Conservation (phyloP, 1,140 invertebrate genomes). For the Lepidurus packardi region DNA sequence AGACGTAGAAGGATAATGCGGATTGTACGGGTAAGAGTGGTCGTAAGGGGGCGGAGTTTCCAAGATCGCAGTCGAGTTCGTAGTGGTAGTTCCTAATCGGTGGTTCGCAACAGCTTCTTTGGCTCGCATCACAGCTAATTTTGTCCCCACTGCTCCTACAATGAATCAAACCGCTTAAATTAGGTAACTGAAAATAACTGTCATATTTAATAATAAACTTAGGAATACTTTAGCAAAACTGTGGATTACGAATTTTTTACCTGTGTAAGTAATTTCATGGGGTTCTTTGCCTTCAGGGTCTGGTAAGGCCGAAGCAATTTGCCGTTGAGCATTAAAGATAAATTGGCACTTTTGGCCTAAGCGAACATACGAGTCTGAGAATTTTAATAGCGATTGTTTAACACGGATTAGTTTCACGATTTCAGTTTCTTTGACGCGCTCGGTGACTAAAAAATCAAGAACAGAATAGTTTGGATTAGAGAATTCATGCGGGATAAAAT, state of each 20-base stretch:
- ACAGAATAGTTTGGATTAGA: constrained; percentile 23
- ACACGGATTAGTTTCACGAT: constrained; percentile 52
- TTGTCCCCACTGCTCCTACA: constrained; percentile 43
- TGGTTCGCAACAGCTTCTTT: constrained; percentile 44
- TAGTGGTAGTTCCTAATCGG: constrained; percentile 34
- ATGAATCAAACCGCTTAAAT: constrained; percentile 34
- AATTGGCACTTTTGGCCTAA: constrained; percentile 48
- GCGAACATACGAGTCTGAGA: constrained; percentile 50
- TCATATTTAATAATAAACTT: neutral
- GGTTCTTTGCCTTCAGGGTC: constrained; percentile 48
- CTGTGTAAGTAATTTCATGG: constrained; percentile 49
- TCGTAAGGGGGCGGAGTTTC: constrained; percentile 25
- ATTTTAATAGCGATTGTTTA: constrained; percentile 49
- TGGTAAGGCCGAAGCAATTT: constrained; percentile 48
- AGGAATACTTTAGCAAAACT: constrained; percentile 2
- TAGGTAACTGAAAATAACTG: constrained; percentile 16
- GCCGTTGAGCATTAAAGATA: constrained; percentile 50
- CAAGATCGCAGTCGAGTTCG: neutral
- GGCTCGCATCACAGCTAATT: constrained; percentile 44
- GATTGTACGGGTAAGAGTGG: constrained; percentile 10
- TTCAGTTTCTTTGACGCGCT: constrained; percentile 51
- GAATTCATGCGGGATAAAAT: constrained; percentile 28
- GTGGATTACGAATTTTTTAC: constrained; percentile 39
- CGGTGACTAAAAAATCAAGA: constrained; percentile 45
- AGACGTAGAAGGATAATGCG: neutral